Evolutionary conservation across 2,797 vertebrate species (phyloP).

Genomic region (Phoebastria nigripes): DNA sequence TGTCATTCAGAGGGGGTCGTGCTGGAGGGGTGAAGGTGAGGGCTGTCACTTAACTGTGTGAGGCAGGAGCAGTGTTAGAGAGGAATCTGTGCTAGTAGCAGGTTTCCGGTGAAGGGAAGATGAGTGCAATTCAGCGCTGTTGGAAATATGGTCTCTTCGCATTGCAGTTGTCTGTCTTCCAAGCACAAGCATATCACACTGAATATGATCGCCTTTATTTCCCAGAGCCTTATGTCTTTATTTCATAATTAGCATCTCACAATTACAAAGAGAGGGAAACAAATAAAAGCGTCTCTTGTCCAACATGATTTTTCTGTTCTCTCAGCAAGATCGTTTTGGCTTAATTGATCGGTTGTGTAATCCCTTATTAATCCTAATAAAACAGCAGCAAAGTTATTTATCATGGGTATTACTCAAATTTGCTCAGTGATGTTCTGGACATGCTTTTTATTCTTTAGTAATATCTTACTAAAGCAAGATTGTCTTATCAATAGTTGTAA

Average conservation of each 20-base stretch:
- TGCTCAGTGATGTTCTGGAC: neutral
- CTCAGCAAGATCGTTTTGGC: neutral
- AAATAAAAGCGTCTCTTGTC: neutral
- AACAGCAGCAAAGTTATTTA: neutral
- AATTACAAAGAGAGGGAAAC: neutral
- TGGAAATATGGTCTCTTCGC: neutral
- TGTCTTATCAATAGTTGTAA: neutral
- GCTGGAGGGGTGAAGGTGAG: neutral
- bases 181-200: neutral
- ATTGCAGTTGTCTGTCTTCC: neutral
- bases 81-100: neutral
- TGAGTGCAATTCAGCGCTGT: neutral
- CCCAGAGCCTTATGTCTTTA: neutral
- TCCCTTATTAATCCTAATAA: neutral
- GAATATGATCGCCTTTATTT: neutral
- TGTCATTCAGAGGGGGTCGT: accelerated
- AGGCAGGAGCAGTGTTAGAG: neutral
- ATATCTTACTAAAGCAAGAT: neutral
- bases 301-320: neutral
- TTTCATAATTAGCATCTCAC: neutral
- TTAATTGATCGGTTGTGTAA: neutral
- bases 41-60: neutral
- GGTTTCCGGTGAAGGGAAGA: neutral
- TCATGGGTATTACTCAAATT: neutral
- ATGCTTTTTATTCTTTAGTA: neutral